A percentile compares a stretch with the other conserved stretches of the same genome.
Conservation (phyloP, 2,113 vertebrate genomes). For the Dipodomys ordii region DNA sequence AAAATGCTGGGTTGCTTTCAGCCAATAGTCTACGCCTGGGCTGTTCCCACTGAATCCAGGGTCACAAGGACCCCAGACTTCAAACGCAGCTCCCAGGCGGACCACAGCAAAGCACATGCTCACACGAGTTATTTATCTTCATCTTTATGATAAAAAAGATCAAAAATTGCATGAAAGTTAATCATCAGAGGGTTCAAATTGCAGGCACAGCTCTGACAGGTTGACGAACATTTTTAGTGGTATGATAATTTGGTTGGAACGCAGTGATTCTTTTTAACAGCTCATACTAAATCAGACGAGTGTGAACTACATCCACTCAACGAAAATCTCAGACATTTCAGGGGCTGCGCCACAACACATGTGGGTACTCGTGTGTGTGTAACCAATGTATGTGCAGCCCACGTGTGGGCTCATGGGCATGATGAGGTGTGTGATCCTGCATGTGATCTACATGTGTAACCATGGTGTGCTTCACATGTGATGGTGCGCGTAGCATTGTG, state of each 20-base stretch:
- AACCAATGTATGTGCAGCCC: too few relatives aligned
- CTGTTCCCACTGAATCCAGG: not conserved
- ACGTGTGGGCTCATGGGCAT: too few relatives aligned
- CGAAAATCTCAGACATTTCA: not conserved
- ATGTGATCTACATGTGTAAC: too few relatives aligned
- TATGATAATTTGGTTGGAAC: conserved; percentile 61
- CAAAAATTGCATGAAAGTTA: conserved; percentile 8
- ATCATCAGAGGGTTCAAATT: not conserved
- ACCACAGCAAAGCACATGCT: not conserved
- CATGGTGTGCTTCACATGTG: too few relatives aligned
- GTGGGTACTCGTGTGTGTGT: too few relatives aligned
- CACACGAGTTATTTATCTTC: conserved; percentile 43
- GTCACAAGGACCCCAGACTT: not conserved
- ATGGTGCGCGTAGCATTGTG: too few relatives aligned
- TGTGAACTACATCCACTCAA: conserved; percentile 58
- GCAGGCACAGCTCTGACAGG: conserved; percentile 50
- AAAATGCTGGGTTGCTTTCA: conserved; percentile 81
- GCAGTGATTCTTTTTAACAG: conserved; percentile 73
- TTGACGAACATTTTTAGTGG: conserved; percentile 67
- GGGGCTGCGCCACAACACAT: not conserved
- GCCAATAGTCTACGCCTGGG: conserved; percentile 81
- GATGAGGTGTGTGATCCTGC: too few relatives aligned
- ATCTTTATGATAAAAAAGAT: conserved; percentile 38
- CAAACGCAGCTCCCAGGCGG: not conserved
- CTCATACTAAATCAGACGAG: conserved; percentile 67